Evolutionary conservation across 2,888 invertebrate genomes (phyloP), one percentile per base, ranked within the genome.

Genomic region (Microplitis deprimator): DNA sequence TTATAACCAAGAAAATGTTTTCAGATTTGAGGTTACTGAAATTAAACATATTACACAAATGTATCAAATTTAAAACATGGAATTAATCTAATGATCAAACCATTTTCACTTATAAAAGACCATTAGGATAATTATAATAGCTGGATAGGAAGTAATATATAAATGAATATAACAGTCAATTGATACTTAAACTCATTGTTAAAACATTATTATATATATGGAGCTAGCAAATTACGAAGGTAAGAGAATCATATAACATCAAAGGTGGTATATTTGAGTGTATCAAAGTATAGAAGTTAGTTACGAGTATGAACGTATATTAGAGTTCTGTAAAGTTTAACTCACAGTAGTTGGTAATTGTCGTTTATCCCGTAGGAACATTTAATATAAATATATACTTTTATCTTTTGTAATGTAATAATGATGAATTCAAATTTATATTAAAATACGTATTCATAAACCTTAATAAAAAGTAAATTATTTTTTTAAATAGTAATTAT

Each of bases 231-330:
- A 50, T 50, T 50, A 50, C 50, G 50, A 13, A 50, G 50, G 50
- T 50, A 50, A 50, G 50, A 50, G 50, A 50, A 50, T 50, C 50
- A 50, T 50, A 50, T 50, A 50, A 50, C 50, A 50, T 50, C 50
- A 50, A 50, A 50, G 50, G 50, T 50, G 50, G 50, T 50, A 50
- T 13, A 50, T 50, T 50, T 50, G 50, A 50, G 50, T 50, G 50
- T 50, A 13, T 50, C 50, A 50, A 50, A 50, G 50, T 50, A 50
- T 50, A 50, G 50, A 50, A 50, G 50, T 50, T 50, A 50, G 50
- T 50, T 50, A 13, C 50, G 13, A 50, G 13, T 13, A 50, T 50
- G 50, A 50, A 50, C 50, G 13, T 50, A 50, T 13, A 50, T 50
- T 50, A 50, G 50, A 50, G 50, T 13, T 50, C 50, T 50, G 13